Conservation (phyloP, 2,797 vertebrate species). For the Scyliorhinus canicula region DNA sequence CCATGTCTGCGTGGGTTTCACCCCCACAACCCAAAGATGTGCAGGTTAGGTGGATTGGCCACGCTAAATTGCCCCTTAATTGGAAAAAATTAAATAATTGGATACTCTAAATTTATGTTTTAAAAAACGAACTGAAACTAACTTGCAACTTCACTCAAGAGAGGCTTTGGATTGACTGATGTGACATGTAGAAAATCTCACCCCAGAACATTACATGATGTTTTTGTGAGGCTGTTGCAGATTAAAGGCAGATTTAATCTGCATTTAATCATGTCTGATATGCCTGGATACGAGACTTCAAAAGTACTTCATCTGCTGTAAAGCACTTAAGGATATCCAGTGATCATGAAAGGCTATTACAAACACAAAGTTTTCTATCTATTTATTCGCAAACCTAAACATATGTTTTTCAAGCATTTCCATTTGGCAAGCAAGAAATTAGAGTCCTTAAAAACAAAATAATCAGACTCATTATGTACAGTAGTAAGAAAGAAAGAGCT, state of each 20-base stretch:
- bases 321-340: not conserved
- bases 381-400: too few relatives aligned
- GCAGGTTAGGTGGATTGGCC: too few relatives aligned
- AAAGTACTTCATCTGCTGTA: not conserved
- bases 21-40: too few relatives aligned
- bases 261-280: not conserved
- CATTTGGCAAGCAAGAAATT: not conserved
- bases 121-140: not conserved
- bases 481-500: not conserved
- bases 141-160: not conserved
- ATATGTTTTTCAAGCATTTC: not conserved
- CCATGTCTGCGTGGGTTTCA: too few relatives aligned
- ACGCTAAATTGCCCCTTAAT: too few relatives aligned
- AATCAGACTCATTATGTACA: not conserved
- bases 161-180: not conserved
- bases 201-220: not conserved
- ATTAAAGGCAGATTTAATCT: slow-evolving; percentile 22
- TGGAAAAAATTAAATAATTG: too few relatives aligned
- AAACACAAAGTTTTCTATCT: not conserved
- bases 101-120: too few relatives aligned
- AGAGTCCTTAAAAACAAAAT: too few relatives aligned
- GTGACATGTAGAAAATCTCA: not conserved
- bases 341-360: not conserved
- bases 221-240: not conserved
- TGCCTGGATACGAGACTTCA: not conserved